Conservation (phyloP, 2,888 invertebrate genomes). For the Ferrisia virgata region DNA sequence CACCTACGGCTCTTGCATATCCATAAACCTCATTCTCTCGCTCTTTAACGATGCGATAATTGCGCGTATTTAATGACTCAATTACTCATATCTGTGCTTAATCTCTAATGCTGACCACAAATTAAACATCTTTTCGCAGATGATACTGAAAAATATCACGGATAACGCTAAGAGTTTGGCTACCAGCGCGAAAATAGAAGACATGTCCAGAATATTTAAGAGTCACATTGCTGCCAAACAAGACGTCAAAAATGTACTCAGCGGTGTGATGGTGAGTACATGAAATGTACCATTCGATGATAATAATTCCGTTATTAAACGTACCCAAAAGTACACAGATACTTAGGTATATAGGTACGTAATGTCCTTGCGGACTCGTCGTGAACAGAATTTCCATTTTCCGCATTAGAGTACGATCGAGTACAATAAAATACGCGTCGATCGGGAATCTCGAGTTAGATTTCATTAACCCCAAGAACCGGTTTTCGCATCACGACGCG, state of each 20-base stretch:
- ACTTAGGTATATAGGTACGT: not conserved
- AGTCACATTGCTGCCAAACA: conserved; percentile 89
- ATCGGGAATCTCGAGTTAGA: not conserved
- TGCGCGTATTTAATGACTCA: not conserved
- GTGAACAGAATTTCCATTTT: not conserved
- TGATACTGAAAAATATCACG: conserved; percentile 90
- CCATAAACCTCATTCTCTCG: not conserved
- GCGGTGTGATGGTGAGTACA: conserved; percentile 85
- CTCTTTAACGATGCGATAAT: not conserved
- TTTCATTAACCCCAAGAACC: conserved; percentile 20
- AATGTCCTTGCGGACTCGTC: not conserved
- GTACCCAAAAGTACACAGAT: not conserved
- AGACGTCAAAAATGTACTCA: conserved; percentile 85
- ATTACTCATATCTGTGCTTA: not conserved
- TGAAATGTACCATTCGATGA: not conserved
- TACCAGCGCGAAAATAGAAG: conserved; percentile 97
- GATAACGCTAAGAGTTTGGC: conserved; percentile 91
- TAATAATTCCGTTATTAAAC: not conserved
- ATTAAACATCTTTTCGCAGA: conserved; percentile 67
- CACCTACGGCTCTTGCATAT: too few relatives aligned
- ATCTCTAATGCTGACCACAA: not conserved
- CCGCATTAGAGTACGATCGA: not conserved
- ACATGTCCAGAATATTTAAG: conserved; percentile 93
- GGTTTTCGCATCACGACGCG: not conserved
- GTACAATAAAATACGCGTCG: not conserved